Conservation (phyloP, 2,113 vertebrate genomes). For the Sturnira hondurensis region DNA sequence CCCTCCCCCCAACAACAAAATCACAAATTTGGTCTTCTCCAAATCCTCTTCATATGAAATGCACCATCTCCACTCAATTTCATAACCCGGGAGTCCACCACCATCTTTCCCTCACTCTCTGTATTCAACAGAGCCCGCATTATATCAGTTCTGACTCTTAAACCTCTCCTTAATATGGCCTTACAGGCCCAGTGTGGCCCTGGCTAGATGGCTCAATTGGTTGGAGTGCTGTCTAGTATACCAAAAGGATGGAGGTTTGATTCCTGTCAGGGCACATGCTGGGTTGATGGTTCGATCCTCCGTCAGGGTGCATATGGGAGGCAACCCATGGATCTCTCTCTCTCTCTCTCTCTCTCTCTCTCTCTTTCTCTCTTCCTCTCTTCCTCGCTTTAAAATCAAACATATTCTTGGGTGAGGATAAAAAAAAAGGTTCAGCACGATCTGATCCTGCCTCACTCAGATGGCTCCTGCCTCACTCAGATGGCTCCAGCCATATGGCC, state of each 20-base stretch:
- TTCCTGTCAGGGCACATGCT: no score
- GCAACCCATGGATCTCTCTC: no score
- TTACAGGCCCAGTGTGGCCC: neutral
- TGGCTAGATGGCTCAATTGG: no score
- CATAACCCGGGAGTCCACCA: neutral
- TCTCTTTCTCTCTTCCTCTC: no score
- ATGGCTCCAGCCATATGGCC: neutral
- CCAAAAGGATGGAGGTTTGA: no score
- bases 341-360: no score
- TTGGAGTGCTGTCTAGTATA: no score
- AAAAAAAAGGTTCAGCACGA: neutral
- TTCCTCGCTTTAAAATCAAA: no score
- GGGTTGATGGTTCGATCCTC: no score
- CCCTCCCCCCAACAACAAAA: neutral
- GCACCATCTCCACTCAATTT: neutral
- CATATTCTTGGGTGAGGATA: no score
- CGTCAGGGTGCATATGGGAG: no score
- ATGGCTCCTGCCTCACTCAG: neutral
- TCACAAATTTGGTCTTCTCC: neutral
- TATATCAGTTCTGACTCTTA: neutral
- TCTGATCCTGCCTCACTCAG: neutral
- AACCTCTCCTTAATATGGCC: neutral
- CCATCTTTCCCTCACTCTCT: neutral
- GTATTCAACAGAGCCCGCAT: fast-evolving
- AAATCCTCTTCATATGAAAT: neutral